Evolutionary conservation across 2,113 vertebrate genomes (phyloP).

Genomic region (Typhlomys cinereus): DNA sequence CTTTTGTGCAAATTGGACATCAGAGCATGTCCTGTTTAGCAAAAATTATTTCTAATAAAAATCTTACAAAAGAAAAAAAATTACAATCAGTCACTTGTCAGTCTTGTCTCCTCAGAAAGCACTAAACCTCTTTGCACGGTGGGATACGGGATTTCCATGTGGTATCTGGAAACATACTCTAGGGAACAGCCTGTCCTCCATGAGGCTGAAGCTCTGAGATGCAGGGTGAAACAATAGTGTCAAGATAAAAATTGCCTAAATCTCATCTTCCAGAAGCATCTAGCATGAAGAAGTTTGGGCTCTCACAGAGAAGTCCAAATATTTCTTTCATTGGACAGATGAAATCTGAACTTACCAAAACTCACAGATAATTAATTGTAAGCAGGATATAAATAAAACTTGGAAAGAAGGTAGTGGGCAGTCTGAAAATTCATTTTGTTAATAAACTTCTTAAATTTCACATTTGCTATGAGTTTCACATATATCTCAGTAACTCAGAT

Average conservation of each 20-base stretch:
- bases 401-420: background rate
- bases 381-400: background rate
- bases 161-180: background rate
- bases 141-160: background rate
- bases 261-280: background rate
- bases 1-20: background rate
- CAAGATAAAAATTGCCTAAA: background rate
- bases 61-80: constrained; percentile 9
- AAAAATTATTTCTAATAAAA: background rate
- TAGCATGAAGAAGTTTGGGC: background rate
- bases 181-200: background rate
- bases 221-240: background rate
- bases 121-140: background rate
- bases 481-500: background rate
- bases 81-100: constrained; percentile 9
- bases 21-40: background rate
- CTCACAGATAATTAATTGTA: background rate
- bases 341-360: constrained; percentile 30
- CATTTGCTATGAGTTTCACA: background rate
- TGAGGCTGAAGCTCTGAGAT: background rate
- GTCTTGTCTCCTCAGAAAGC: background rate
- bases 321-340: background rate
- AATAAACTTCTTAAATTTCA: background rate
- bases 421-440: background rate
- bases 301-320: background rate